phyloP scores from a whole-genome alignment of 2,113 vertebrate species.

The Corythaixoides concolor region DNA sequence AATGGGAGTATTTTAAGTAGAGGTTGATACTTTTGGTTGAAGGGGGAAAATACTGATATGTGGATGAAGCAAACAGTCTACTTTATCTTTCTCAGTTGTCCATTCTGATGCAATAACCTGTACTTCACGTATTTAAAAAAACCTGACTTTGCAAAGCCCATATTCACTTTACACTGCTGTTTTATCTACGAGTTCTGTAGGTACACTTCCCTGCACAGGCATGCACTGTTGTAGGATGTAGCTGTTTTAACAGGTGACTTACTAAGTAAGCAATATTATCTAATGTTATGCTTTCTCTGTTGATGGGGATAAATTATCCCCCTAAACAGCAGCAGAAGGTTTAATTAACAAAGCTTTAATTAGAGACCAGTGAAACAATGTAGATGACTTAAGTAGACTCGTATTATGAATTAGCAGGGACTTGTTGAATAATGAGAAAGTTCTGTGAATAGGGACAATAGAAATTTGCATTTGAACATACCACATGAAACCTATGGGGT shows the following conservation, averaged over 20 bases:
- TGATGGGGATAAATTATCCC: background rate
- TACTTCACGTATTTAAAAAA: background rate
- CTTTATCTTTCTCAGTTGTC: background rate
- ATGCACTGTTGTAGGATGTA: background rate
- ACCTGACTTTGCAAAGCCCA: background rate
- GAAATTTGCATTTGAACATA: conserved; percentile 76
- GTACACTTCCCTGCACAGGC: background rate
- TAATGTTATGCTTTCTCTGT: background rate
- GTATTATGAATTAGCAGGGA: background rate
- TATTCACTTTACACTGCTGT: background rate
- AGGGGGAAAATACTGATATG: background rate
- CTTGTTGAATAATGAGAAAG: conserved; percentile 59
- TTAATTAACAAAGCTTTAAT: conserved; percentile 4
- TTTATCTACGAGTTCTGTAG: background rate
- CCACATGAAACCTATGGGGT: conserved; percentile 42
- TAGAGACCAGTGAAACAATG: background rate
- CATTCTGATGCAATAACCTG: background rate
- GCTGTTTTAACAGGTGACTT: background rate
- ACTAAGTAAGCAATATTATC: background rate
- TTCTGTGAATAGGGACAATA: background rate
- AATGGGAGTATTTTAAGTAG: background rate
- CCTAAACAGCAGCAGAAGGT: background rate
- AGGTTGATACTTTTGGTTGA: background rate
- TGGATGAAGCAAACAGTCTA: background rate
- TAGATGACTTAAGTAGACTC: background rate